A percentile compares a stretch with the other conserved stretches of the same genome.
Evolutionary conservation across 2,888 invertebrate species (phyloP).

Genomic region (Tetramorium bicarinatum): DNA sequence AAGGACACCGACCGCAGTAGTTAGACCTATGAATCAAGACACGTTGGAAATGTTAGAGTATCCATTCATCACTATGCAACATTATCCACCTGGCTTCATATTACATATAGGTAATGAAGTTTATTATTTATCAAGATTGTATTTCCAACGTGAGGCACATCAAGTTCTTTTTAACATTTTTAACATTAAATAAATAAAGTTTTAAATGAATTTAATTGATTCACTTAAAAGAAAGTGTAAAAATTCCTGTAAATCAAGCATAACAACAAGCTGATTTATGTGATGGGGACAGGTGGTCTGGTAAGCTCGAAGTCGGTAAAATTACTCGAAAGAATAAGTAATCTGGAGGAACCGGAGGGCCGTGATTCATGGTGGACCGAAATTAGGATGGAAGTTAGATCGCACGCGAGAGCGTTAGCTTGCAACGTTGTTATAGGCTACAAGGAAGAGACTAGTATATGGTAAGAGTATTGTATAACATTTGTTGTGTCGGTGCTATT

Average conservation of each 20-base stretch:
- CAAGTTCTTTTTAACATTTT: background rate
- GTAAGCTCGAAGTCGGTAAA: slow-evolving; percentile 95
- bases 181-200: background rate
- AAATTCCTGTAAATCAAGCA: slow-evolving; percentile 21
- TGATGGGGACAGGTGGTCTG: slow-evolving; percentile 89
- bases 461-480: slow-evolving; percentile 88
- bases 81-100: slow-evolving; percentile 96
- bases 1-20: slow-evolving; percentile 87
- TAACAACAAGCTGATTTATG: background rate
- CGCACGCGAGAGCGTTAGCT: slow-evolving; percentile 96
- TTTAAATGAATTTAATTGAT: background rate
- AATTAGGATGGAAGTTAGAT: slow-evolving; percentile 96
- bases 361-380: slow-evolving; percentile 99
- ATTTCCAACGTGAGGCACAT: background rate
- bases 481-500: background rate
- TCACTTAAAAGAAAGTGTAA: slow-evolving; percentile 14
- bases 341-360: slow-evolving; percentile 95
- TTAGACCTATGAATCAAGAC: slow-evolving; percentile 91
- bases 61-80: slow-evolving; percentile 97
- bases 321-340: slow-evolving; percentile 92
- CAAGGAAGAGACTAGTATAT: slow-evolving; percentile 96
- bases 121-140: slow-evolving; percentile 2
- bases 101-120: slow-evolving; percentile 93
- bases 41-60: slow-evolving; percentile 97
- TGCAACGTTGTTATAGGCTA: slow-evolving; percentile 98